A percentile compares a stretch with the other conserved stretches of the same genome.
Conservation (phyloP, 2,888 invertebrate species). For the Mactromeris polynyma region DNA sequence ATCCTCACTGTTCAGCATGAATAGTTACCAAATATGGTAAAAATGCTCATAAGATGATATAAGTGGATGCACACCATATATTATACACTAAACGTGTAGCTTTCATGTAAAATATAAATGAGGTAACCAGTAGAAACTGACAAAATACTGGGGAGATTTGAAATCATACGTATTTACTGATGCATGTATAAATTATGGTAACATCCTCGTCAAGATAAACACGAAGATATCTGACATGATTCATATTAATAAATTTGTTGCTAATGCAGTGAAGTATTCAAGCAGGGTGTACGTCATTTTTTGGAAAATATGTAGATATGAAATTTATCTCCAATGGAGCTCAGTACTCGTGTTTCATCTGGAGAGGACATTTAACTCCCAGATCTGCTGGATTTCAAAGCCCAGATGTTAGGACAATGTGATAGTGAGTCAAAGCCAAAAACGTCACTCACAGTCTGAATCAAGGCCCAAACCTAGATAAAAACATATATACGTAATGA, state of each 20-base stretch:
- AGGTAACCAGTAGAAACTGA: not conserved
- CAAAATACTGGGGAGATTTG: not conserved
- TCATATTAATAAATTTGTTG: not conserved
- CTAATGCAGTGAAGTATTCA: too few relatives aligned
- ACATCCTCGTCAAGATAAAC: not conserved
- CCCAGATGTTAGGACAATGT: not conserved
- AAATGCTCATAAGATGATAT: not conserved
- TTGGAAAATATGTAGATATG: not conserved
- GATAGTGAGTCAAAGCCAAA: not conserved
- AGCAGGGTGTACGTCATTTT: not conserved
- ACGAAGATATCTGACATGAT: not conserved
- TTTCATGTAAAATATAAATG: conserved; percentile 2
- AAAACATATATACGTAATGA: not conserved
- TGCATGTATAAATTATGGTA: not conserved
- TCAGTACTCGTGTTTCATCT: not conserved
- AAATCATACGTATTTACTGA: not conserved
- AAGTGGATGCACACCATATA: not conserved
- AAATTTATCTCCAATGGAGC: not conserved
- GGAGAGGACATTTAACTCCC: too few relatives aligned
- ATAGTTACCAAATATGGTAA: not conserved
- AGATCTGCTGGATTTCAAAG: not conserved
- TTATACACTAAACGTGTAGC: not conserved
- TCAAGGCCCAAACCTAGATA: not conserved
- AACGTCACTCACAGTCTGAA: not conserved
- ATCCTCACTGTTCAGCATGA: not conserved